A percentile compares a stretch with the other conserved stretches of the same genome.
phyloP scores from a whole-genome alignment of 2,888 invertebrate species.

The Willowsia nigromaculata region DNA sequence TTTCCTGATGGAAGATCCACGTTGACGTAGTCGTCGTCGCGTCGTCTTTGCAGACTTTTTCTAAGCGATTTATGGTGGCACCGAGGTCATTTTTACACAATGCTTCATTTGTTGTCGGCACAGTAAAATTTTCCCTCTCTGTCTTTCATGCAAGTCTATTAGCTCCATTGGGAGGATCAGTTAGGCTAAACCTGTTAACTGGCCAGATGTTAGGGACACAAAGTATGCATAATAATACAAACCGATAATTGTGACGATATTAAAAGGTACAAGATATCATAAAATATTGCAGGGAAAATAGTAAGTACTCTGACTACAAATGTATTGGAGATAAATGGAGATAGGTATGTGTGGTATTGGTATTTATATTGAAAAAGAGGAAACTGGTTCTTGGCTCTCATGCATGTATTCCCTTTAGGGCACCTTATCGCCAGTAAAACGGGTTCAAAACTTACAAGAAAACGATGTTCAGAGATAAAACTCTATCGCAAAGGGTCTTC shows the following conservation, averaged over 20 bases:
- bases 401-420: slow-evolving; percentile 66
- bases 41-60: background rate
- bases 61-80: slow-evolving; percentile 45
- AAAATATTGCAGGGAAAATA: background rate
- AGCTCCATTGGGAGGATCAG: background rate
- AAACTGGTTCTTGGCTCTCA: slow-evolving; percentile 66
- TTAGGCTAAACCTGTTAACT: background rate
- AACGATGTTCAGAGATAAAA: slow-evolving; percentile 55
- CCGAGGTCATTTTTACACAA: slow-evolving; percentile 65
- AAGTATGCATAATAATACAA: slow-evolving; percentile 37
- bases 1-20: background rate
- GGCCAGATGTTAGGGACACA: slow-evolving; percentile 13
- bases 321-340: background rate
- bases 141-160: slow-evolving; percentile 14
- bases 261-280: background rate
- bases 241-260: background rate
- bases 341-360: background rate
- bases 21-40: background rate
- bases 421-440: slow-evolving; percentile 69
- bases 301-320: background rate
- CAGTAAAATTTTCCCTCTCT: slow-evolving; percentile 3
- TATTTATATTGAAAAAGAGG: slow-evolving; percentile 42
- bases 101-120: slow-evolving; percentile 57
- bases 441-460: slow-evolving; percentile 72
- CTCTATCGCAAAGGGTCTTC: slow-evolving; percentile 59